Evolutionary conservation across 2,888 invertebrate genomes (phyloP).

Genomic region (Eugnorisma glareosa): DNA sequence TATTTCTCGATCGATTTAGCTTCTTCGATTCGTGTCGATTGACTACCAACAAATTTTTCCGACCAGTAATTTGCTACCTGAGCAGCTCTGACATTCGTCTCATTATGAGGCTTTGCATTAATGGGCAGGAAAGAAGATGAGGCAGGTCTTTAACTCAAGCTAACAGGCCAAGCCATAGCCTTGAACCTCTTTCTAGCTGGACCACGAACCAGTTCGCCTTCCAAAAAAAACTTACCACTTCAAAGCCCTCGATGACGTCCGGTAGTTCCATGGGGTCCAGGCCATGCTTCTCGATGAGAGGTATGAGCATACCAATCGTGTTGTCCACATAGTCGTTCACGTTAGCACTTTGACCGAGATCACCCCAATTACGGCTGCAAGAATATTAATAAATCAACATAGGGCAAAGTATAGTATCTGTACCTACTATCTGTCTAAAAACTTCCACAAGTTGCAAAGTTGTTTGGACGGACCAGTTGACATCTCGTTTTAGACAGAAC

Average conservation of each 20-base stretch:
- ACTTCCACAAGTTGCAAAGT: neutral
- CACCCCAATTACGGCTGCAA: slow-evolving; percentile 78
- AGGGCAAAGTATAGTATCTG: neutral
- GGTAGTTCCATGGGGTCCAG: slow-evolving; percentile 89
- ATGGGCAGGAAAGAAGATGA: neutral
- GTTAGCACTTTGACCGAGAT: slow-evolving; percentile 78
- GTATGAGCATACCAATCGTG: slow-evolving; percentile 82
- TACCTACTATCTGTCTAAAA: neutral
- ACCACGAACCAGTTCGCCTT: neutral
- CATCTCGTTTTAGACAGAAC: neutral
- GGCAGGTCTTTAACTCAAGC: neutral
- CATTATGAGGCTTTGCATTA: neutral
- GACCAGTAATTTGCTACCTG: neutral
- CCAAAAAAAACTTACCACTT: slow-evolving; percentile 80
- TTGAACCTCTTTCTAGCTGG: neutral
- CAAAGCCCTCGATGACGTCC: slow-evolving; percentile 85
- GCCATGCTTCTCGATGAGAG: slow-evolving; percentile 82
- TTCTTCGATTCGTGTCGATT: neutral
- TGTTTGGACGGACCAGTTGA: neutral
- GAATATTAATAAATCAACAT: slow-evolving; percentile 1
- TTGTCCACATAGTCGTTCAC: slow-evolving; percentile 88
- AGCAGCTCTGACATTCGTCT: neutral
- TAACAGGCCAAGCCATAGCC: neutral
- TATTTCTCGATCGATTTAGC: neutral
- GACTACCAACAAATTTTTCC: neutral